Evolutionary conservation across 2,113 vertebrate genomes (phyloP).

Genomic region (Diadophis punctatus): DNA sequence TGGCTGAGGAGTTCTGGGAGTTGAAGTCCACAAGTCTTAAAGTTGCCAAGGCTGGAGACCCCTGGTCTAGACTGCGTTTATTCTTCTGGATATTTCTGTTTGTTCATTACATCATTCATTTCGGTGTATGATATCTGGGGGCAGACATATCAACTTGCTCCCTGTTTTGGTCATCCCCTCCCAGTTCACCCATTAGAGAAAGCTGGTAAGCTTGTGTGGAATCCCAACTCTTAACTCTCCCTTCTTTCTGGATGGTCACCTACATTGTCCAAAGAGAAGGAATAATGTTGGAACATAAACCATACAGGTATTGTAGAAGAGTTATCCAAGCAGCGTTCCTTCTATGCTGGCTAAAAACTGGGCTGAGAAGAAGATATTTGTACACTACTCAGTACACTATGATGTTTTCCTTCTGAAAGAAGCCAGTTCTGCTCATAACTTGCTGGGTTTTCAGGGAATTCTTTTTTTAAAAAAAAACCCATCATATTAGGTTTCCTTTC

Average conservation of each 20-base stretch:
- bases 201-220: not conserved
- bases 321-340: not conserved
- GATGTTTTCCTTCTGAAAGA: not conserved
- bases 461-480: not conserved
- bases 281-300: not conserved
- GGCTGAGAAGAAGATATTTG: not conserved
- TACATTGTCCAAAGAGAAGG: not conserved
- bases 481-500: not conserved
- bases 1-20: too few relatives aligned
- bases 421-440: not conserved
- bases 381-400: not conserved
- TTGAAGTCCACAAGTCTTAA: too few relatives aligned
- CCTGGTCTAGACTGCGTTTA: not conserved
- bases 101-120: not conserved
- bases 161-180: not conserved
- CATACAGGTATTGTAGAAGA: not conserved
- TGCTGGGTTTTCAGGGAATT: not conserved
- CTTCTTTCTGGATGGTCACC: not conserved
- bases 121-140: not conserved
- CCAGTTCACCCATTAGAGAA: not conserved
- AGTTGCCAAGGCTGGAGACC: too few relatives aligned
- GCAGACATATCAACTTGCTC: not conserved
- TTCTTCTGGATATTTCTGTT: not conserved
- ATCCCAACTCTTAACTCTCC: not conserved
- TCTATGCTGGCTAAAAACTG: not conserved